Evolutionary conservation across 2,888 invertebrate species (phyloP).

Genomic region (Latheticus oryzae): DNA sequence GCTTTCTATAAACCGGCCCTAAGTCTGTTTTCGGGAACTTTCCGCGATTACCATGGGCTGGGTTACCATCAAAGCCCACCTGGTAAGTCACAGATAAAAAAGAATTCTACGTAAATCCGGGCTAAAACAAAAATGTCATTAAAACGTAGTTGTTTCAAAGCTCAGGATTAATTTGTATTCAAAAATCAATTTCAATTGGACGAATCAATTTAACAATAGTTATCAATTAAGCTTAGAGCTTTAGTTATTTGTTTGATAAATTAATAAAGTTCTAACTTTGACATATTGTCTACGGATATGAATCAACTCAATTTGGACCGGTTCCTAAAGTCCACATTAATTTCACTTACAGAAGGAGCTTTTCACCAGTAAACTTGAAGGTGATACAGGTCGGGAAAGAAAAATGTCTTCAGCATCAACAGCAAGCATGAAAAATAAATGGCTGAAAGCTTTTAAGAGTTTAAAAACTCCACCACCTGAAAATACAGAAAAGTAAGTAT

Average conservation of each 20-base stretch:
- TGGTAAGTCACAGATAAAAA: slow-evolving; percentile 71
- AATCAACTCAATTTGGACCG: no score
- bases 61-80: slow-evolving; percentile 69
- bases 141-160: background rate
- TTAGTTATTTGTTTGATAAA: slow-evolving; percentile 19
- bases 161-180: no score
- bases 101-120: no score
- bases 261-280: no score
- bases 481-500: slow-evolving; percentile 73
- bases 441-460: slow-evolving; percentile 96
- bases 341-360: slow-evolving; percentile 80
- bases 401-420: slow-evolving; percentile 88
- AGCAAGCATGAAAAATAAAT: slow-evolving; percentile 95
- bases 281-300: no score
- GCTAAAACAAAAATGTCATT: background rate
- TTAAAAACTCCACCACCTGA: slow-evolving; percentile 80
- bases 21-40: no score
- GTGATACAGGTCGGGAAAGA: slow-evolving; percentile 74
- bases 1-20: no score
- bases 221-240: slow-evolving; percentile 16
- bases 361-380: slow-evolving; percentile 81
- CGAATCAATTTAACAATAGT: no score
- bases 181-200: no score
- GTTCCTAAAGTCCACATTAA: no score
- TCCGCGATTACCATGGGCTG: slow-evolving; percentile 70